These are phyloP conservation scores for Cyclopterus lumpus DNA, from an alignment of 2,797 vertebrate genomes.

Conservation along the genomic window DNA sequence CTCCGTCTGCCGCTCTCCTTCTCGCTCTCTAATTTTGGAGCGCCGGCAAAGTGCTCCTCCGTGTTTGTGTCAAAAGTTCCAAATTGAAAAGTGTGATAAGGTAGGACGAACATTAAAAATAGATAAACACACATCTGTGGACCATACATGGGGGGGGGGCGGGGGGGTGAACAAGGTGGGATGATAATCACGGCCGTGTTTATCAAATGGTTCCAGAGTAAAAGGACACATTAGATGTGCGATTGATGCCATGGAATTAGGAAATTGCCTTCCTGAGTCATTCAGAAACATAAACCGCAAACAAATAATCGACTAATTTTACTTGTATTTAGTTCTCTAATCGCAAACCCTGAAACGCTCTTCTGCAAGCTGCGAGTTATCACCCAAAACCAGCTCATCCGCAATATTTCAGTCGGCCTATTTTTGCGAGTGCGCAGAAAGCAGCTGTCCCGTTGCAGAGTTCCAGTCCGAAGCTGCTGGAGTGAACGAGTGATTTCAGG, in stretches of 20 bases:
- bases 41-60: conserved; percentile 67
- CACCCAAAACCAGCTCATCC: conserved; percentile 17
- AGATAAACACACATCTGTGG: conserved; percentile 69
- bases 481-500: background rate
- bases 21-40: conserved; percentile 61
- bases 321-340: background rate
- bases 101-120: conserved; percentile 69
- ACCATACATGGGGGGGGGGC: conserved; percentile 35
- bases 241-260: conserved; percentile 32
- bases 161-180: conserved; percentile 30
- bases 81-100: conserved; percentile 75
- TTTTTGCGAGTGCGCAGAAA: background rate
- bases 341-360: background rate
- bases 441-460: background rate
- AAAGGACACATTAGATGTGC: conserved; percentile 45
- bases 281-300: conserved; percentile 29
- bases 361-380: background rate
- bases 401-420: background rate
- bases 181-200: conserved; percentile 24
- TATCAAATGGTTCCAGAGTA: conserved; percentile 38
- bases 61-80: conserved; percentile 70
- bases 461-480: background rate
- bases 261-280: conserved; percentile 29
- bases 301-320: background rate
- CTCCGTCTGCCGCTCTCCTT: conserved; percentile 21